Evolutionary conservation across 2,888 invertebrate genomes (phyloP).

Genomic region (Chloromyia formosa): DNA sequence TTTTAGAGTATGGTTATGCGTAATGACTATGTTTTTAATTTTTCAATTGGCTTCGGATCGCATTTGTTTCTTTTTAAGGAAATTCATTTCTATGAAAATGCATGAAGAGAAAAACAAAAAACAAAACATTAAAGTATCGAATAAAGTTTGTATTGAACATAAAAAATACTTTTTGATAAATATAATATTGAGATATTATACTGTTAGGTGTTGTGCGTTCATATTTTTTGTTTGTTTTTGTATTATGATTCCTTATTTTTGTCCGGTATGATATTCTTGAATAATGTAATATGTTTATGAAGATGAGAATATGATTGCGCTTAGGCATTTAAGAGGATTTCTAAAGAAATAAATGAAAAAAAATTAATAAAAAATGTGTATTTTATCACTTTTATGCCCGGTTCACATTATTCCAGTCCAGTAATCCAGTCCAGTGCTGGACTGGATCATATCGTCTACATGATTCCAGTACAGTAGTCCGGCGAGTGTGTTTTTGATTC

Average conservation of each 20-base stretch:
- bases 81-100: neutral
- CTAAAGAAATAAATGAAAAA: slow-evolving; percentile 24
- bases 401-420: too few species aligned
- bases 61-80: too few species aligned
- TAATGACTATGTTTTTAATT: slow-evolving; percentile 6
- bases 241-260: neutral
- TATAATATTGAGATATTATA: neutral
- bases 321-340: slow-evolving; percentile 30
- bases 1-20: too few species aligned
- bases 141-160: slow-evolving; percentile 27
- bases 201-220: slow-evolving; percentile 37
- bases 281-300: slow-evolving; percentile 2
- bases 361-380: neutral
- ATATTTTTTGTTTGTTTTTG: neutral
- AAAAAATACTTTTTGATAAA: slow-evolving; percentile 28
- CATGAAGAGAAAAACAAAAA: too few species aligned
- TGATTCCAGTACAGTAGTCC: too few species aligned
- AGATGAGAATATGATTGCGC: slow-evolving; percentile 27
- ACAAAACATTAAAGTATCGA: too few species aligned
- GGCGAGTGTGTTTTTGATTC: too few species aligned
- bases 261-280: slow-evolving; percentile 6
- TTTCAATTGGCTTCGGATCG: neutral
- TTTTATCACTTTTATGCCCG: too few species aligned
- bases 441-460: too few species aligned
- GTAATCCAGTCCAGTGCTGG: too few species aligned